Evolutionary conservation across 2,113 vertebrate species (phyloP).

Genomic region (Brevimyrus niger): DNA sequence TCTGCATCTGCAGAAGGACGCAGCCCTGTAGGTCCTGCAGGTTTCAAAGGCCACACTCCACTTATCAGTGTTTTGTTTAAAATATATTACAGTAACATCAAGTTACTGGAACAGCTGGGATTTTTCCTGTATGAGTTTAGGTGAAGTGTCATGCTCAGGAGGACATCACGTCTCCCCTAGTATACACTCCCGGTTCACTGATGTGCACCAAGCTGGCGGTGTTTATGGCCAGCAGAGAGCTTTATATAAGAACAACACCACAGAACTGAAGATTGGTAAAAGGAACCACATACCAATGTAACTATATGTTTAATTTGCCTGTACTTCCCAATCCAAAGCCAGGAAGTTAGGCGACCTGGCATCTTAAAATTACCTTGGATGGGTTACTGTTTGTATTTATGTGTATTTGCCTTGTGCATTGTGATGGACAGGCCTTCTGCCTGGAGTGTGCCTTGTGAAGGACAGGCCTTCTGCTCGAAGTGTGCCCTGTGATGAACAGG

Average conservation of each 20-base stretch:
- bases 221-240: background rate
- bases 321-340: background rate
- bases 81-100: background rate
- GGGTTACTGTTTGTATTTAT: background rate
- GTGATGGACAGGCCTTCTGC: background rate
- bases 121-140: background rate
- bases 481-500: background rate
- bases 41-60: background rate
- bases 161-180: background rate
- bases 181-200: background rate
- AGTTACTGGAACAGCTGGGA: background rate
- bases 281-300: background rate
- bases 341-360: background rate
- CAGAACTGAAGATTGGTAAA: background rate
- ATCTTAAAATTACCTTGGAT: background rate
- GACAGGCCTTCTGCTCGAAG: background rate
- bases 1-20: background rate
- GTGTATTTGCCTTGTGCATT: background rate
- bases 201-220: background rate
- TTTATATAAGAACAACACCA: background rate
- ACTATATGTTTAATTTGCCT: background rate
- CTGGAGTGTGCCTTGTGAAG: background rate
- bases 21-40: background rate
- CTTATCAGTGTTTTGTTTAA: background rate
- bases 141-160: background rate